phyloP scores from a whole-genome alignment of 2,797 vertebrate species.

The Coregonus sp. region DNA sequence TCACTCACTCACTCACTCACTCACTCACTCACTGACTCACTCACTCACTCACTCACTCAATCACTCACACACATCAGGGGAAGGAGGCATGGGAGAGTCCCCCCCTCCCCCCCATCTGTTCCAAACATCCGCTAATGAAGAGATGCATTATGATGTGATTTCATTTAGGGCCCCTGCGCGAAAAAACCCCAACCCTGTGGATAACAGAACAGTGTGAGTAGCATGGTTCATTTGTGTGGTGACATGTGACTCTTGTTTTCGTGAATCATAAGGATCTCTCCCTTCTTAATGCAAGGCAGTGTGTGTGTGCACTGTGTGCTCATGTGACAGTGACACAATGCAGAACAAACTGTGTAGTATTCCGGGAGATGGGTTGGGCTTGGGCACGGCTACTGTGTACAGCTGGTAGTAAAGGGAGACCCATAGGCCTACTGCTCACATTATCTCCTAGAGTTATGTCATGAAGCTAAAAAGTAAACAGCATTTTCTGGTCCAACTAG shows the following conservation, averaged over 20 bases:
- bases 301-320: slow-evolving; percentile 55
- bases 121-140: slow-evolving; percentile 66
- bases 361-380: slow-evolving; percentile 49
- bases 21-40: slow-evolving; percentile 49
- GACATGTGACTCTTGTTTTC: slow-evolving; percentile 80
- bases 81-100: slow-evolving; percentile 56
- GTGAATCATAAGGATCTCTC: slow-evolving; percentile 76
- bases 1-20: slow-evolving; percentile 40
- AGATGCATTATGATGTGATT: slow-evolving; percentile 75
- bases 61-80: slow-evolving; percentile 29
- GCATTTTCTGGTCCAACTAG: slow-evolving; percentile 25
- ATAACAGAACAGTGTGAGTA: slow-evolving; percentile 66
- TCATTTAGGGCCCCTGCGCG: slow-evolving; percentile 59
- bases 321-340: slow-evolving; percentile 78
- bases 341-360: slow-evolving; percentile 69
- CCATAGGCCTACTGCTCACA: slow-evolving; percentile 39
- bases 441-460: slow-evolving; percentile 52
- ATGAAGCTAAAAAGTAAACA: slow-evolving; percentile 38
- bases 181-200: slow-evolving; percentile 50
- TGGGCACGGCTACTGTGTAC: slow-evolving; percentile 61
- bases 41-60: slow-evolving; percentile 52
- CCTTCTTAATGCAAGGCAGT: slow-evolving; percentile 77
- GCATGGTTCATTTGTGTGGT: slow-evolving; percentile 76
- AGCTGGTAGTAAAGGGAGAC: slow-evolving; percentile 30
- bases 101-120: slow-evolving; percentile 36